Conservation (phyloP, 2,113 vertebrate genomes). For the Anoplopoma fimbria region DNA sequence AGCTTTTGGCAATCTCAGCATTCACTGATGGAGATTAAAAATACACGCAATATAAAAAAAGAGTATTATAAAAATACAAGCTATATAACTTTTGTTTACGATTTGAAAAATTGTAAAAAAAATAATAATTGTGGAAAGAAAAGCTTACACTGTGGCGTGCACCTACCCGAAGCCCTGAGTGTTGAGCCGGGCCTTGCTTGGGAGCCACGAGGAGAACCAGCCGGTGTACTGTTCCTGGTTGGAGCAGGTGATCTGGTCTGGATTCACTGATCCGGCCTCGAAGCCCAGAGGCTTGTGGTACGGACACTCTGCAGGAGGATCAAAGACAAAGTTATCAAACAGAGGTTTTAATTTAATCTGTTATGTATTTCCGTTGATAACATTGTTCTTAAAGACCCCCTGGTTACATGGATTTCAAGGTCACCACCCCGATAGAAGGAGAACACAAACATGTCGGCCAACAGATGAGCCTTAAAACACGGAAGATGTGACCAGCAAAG, state of each 20-base stretch:
- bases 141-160: background rate
- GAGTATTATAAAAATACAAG: constrained; percentile 32
- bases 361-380: background rate
- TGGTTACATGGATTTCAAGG: constrained; percentile 19
- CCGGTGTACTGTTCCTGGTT: constrained; percentile 95
- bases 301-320: constrained; percentile 89
- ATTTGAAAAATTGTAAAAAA: background rate
- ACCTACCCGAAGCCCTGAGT: constrained; percentile 96
- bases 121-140: background rate
- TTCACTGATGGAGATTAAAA: background rate
- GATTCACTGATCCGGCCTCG: constrained; percentile 90
- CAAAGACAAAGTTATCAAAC: background rate
- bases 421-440: background rate
- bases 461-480: constrained; percentile 18
- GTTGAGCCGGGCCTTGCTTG: constrained; percentile 94
- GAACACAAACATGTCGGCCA: constrained; percentile 19
- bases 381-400: background rate
- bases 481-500: constrained; percentile 22
- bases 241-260: constrained; percentile 95
- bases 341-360: background rate
- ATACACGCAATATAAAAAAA: too few species aligned
- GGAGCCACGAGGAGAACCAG: constrained; percentile 97
- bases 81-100: background rate
- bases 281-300: constrained; percentile 96
- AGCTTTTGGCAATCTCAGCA: background rate